Base-by-base conservation (phyloP, 2,888 invertebrate genomes). In the Molorchus minor region DNA sequence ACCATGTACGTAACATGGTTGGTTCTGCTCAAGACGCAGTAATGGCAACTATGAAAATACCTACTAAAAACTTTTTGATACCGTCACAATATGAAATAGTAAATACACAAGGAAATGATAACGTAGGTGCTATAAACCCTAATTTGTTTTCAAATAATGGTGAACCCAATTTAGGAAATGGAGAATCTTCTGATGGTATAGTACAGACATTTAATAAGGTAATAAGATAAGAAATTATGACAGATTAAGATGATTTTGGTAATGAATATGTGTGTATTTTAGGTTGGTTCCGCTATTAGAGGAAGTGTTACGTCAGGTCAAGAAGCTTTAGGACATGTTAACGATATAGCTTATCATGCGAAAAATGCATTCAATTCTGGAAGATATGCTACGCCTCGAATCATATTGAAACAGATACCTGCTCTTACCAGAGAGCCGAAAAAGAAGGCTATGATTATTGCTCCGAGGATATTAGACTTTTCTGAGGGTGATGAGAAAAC, bases 21-120 rank as follows among this genome's bases (percentile, higher is more conserved):
- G 79, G 79, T 0, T 76, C 79, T 2, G 68, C 75, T 0, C 78
- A 76, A 66, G 74, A 81, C 61, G 73, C 75, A 0, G 62, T 77
- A 12, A 46, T 80, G 36, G 77, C 80, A 1, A 72, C 76, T 0
- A 67, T 79, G 60, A 77, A 71, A 62, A 74, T 80, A 21, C 73
- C 77, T 2, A 79, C 79, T 1, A 76, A 77, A 62, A 73, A 79
- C 51, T 54, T 79, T 4, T 60, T 80, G 7, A 68, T 79, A 7
- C 80, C 80, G 1, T 74, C 79, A 0, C 65, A 73, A 47, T 80
- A 80, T 52, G 72, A 76, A 58, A 77, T 80, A 20, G 63, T 76
- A 0, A 72, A 75, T 15, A 65, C 8, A 1, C 19, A 54, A 29
- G 38, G 44, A 15, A 40, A 41, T 7, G 46, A 46, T 7, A 25